Evolutionary conservation across 2,113 vertebrate genomes (phyloP), one percentile per base, ranked within the genome.

Genomic region (Litocranius walleri): DNA sequence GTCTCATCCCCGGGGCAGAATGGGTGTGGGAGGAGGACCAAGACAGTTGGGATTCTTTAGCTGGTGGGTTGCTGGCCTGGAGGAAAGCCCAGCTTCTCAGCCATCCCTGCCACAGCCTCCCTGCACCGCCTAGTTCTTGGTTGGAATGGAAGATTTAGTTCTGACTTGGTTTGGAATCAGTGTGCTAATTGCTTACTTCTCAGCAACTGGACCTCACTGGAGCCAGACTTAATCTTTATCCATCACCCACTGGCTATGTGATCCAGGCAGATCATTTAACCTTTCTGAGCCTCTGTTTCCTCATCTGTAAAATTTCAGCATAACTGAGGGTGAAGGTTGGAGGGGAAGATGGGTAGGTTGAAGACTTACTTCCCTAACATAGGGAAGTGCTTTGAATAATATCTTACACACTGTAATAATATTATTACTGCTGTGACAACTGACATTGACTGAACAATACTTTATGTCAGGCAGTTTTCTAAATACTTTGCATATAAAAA

Each of bases 21-120:
- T 81, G 95, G 95, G 77, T 94, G 97, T 97, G 91, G 98, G 97
- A 96, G 97, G 96, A 92, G 84, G 82, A 88, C 0, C 9, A 77
- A 95, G 93, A 95, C 94, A 90, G 97, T 91, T 97, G 96, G 81
- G 89, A 96, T 98, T 94, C 95, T 97, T 97, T 56, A 93, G 91
- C 90, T 86, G 97, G 95, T 98, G 97, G 97, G 97, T 85, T 97
- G 91, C 89, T 64, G 96, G 94, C 57, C 57, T 52, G 93, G 91
- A 96, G 54, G 33, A 3, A 40, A 90, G 90, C 91, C 78, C 7
- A 97, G 91, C 86, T 95, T 29, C 78, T 85, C 94, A 21, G 45
- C 92, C 92, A 4, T 91, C 62, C 86, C 74, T 29, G 16, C 87
- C 95, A 43, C 57, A 71, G 95, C 84, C 90, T 85, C 57, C 86